Base-by-base conservation (phyloP, 2,888 invertebrate genomes). In the Cancer borealis region DNA sequence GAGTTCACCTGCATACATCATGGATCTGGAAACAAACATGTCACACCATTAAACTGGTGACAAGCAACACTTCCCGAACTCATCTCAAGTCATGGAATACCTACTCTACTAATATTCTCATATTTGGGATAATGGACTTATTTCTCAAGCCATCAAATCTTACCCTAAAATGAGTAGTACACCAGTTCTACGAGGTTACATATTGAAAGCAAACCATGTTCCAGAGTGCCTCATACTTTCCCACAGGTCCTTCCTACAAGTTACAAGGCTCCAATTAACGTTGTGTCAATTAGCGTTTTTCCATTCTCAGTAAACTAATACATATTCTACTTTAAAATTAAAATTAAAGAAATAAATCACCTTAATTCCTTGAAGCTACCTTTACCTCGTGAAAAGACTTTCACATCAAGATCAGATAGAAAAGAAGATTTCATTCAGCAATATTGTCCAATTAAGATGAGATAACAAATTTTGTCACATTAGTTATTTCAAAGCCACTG, bases 1-100 rank as follows among this genome's bases (percentile, higher is more conserved):
- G 95, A 99, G 97, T 96, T 98, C 98, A 39, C 99, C 99, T 92
- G 97, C 97, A 96, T 98, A 98, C 97, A 98, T 99, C 98, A 97
- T 97, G 30, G 97, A 96, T 95, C 97, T 96, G 95, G 21, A 93
- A 92, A 45, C 88, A 92, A 94, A 94, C 46, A 92, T 73, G 47
- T 79, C 45, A 46, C 21, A 60, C 73, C 45, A 87, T 91, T 87
- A 93, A 92, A 89, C 84, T 79, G 39, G 30, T 84, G 84, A 84
- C n/a, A n/a, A n/a, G 84, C 84, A 84, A 3, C 84, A 84, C 84
- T 14, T 84, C 84, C 30, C 79, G 12, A 6, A 10, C 79, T 84
- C 39, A 26, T n/a, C 66, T 73, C 73, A 73, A n/a, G 73, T 8
- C n/a, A 73, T n/a, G n/a, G 26, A 73, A 73, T 73, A 73, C 73